Evolutionary conservation across 2,113 vertebrate species (phyloP), one percentile per base, ranked within the genome.

Genomic region (Elgaria multicarinata): DNA sequence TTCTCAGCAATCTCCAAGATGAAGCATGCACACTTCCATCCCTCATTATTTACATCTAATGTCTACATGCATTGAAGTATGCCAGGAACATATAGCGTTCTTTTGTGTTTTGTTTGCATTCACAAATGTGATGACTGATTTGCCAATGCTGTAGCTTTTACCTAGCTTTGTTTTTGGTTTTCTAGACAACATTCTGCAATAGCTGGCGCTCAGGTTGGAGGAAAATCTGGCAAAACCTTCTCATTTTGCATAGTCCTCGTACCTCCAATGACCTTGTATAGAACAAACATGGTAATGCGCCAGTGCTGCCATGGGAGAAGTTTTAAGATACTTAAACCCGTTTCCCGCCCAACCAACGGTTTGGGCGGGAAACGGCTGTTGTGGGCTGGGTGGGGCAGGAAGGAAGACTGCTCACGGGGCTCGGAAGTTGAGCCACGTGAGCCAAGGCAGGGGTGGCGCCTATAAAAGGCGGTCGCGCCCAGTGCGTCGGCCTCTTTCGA

Each of bases 301-400:
- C 90, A 87, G 72, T 7, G 67, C 33, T 86, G 78, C 4, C 26
- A 66, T 72, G 86, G 77, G 66, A 88, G 90, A 89, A 24, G 82
- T 92, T 94, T 90, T 85, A 93, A 95, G 92, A 93, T 58, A 88
- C 91, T 92, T 91, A n/a, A n/a, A n/a, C n/a, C n/a, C n/a, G n/a
- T n/a, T n/a, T n/a, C n/a, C n/a, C n/a, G n/a, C n/a, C n/a, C n/a
- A n/a, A n/a, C n/a, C n/a, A n/a, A n/a, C n/a, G n/a, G n/a, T n/a
- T n/a, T n/a, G n/a, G n/a, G n/a, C n/a, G n/a, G n/a, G n/a, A n/a
- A n/a, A n/a, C n/a, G n/a, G n/a, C n/a, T n/a, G n/a, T n/a, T n/a
- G n/a, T n/a, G n/a, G n/a, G n/a, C n/a, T n/a, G n/a, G n/a, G n/a
- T n/a, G n/a, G n/a, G n/a, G n/a, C n/a, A n/a, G n/a, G n/a, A n/a